Percentiles rank a stretch among this genome's conserved stretches.
Evolutionary conservation across 2,888 invertebrate genomes (phyloP).

Genomic region (Lacanobia wlatinum): DNA sequence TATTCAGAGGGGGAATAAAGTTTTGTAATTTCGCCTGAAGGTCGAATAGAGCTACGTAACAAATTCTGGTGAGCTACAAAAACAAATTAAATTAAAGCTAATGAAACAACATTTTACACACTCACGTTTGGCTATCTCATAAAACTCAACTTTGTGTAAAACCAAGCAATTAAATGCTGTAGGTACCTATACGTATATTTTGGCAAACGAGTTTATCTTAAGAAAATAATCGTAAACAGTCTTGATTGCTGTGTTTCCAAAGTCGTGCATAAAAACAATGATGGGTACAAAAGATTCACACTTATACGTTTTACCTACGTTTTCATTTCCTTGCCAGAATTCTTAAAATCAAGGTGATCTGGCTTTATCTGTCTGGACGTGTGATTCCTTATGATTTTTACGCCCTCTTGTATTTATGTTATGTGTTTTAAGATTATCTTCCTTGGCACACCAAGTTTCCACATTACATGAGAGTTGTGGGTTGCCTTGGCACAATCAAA

Average conservation of each 20-base stretch:
- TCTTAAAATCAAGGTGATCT: slow-evolving; percentile 59
- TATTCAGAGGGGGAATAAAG: slow-evolving; percentile 1
- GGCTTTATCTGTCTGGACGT: slow-evolving; percentile 51
- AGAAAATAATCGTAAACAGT: slow-evolving; percentile 53
- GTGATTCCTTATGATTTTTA: slow-evolving; percentile 52
- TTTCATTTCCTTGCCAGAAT: slow-evolving; percentile 55
- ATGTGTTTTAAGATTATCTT: slow-evolving; percentile 39
- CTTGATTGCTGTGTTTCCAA: slow-evolving; percentile 36
- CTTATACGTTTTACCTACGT: slow-evolving; percentile 7
- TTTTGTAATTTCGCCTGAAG: slow-evolving; percentile 3
- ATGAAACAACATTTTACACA: slow-evolving; percentile 7
- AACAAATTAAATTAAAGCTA: slow-evolving; percentile 18
- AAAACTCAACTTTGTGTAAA: slow-evolving; percentile 29
- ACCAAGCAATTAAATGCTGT: slow-evolving; percentile 41
- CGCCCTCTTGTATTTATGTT: slow-evolving; percentile 42
- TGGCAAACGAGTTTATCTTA: slow-evolving; percentile 50
- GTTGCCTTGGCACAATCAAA: slow-evolving; percentile 7
- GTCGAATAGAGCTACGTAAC: background rate
- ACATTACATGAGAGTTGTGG: slow-evolving; percentile 14
- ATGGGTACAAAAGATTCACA: slow-evolving; percentile 50
- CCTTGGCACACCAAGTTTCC: slow-evolving; percentile 36
- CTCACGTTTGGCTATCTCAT: background rate
- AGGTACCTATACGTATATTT: slow-evolving; percentile 30
- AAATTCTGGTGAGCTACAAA: slow-evolving; percentile 1
- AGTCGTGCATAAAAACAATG: slow-evolving; percentile 35